Percentiles rank a stretch among this genome's conserved stretches.
These are phyloP conservation scores for Neria commutata DNA, from an alignment of 2,888 invertebrate genomes.

Conservation along the genomic window DNA sequence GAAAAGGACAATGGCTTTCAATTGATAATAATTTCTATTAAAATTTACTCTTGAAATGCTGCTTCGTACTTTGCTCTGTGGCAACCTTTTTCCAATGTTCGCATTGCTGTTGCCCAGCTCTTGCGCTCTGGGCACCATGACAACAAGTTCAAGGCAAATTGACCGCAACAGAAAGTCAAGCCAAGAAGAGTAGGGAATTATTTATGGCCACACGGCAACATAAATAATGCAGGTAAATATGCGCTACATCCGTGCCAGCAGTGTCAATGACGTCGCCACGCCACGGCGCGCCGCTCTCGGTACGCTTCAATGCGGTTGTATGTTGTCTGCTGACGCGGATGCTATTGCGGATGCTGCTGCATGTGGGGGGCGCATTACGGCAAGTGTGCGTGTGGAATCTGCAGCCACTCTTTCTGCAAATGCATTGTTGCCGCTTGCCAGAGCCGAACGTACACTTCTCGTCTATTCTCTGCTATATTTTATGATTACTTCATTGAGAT, in stretches of 20 bases:
- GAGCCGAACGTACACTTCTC: too few species aligned
- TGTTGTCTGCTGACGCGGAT: too few species aligned
- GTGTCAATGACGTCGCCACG: not conserved
- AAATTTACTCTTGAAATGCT: too few species aligned
- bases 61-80: too few species aligned
- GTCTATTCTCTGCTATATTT: too few species aligned
- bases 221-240: not conserved
- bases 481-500: too few species aligned
- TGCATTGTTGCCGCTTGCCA: too few species aligned
- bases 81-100: not conserved
- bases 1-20: too few species aligned
- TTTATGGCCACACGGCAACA: not conserved
- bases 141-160: not conserved
- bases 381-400: not conserved
- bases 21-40: too few species aligned
- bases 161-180: not conserved
- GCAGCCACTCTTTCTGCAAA: too few species aligned
- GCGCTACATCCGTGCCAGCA: not conserved
- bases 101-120: not conserved
- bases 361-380: not conserved
- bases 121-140: not conserved
- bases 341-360: not conserved
- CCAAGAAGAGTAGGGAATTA: not conserved
- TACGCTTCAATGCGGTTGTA: conserved; percentile 1
- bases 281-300: too few species aligned